Base-by-base conservation (phyloP, 30 jellyfish, hydroid and myxozoan species). In the Nemopilema nomurai region DNA sequence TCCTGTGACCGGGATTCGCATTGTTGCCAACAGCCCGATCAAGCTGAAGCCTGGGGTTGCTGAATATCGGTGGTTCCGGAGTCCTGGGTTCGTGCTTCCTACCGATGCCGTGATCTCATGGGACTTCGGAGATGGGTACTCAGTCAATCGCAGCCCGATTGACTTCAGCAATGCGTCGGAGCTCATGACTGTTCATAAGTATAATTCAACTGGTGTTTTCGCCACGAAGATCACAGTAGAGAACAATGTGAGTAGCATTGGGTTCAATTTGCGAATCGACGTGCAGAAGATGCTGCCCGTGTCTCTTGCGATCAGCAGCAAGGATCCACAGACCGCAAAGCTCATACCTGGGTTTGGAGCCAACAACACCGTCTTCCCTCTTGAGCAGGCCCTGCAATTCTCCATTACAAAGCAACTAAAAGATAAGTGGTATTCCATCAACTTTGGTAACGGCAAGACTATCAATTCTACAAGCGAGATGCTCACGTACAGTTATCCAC, bases 41-140 rank as follows among this genome's bases (percentile, higher is more conserved):
- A 77, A 84, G 30, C 76, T 75, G 23, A 22, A 74, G 26, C 93
- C 97, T 4, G 99, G 98, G 0, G 62, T 75, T 23, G 97, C 66
- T 27, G 69, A 51, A 18, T 95, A 85, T 81, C 53, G 85, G 64
- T 77, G 91, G 89, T 71, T 32, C 62, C 73, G 67, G 4, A 76
- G 88, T n/a, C 88, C 91, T 21, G 92, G 72, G 0, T 94, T 77
- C 20, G 21, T 73, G 0, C 85, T 84, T n/a, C 99, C 97, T 19
- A 90, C 97, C 17, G 90, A 90, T 79, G 97, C 99, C 8, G 49
- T 78, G 51, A 64, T 95, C 50, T 64, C 90, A 18, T 95, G 97
- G 97, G 90, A 87, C n/a, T 95, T 77, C 66, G 99, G 99, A 1
- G 97, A 95, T 78, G 97, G 97, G 26, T 50, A 79, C 87, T 26